Conservation (phyloP, 2,113 vertebrate species). For the Opisthocomus hoazin region DNA sequence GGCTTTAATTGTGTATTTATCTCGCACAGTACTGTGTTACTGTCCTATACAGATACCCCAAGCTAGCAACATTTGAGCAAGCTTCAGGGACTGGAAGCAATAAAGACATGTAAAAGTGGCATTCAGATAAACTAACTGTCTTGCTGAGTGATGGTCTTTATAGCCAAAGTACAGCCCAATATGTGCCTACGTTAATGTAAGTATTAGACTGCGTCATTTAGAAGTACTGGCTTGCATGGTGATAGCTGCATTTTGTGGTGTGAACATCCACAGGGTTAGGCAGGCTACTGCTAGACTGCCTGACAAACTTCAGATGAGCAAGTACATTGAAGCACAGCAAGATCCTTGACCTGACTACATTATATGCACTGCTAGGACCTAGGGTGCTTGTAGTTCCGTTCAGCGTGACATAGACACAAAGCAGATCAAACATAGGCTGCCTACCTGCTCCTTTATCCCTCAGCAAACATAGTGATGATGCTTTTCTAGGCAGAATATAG, state of each 20-base stretch:
- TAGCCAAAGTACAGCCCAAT: neutral
- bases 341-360: neutral
- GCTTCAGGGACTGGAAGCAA: neutral
- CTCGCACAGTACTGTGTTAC: neutral
- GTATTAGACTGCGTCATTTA: neutral
- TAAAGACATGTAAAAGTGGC: neutral
- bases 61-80: neutral
- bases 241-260: neutral
- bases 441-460: neutral
- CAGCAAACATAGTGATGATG: neutral
- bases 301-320: neutral
- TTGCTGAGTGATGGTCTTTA: neutral
- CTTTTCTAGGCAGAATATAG: neutral
- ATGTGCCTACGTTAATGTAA: neutral
- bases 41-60: neutral
- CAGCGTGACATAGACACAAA: neutral
- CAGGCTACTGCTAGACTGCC: neutral
- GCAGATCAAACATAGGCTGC: neutral
- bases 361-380: fast-evolving
- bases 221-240: neutral
- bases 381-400: neutral
- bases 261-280: neutral
- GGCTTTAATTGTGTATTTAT: neutral
- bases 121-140: neutral
- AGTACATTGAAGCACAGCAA: neutral